A percentile compares a stretch with the other conserved stretches of the same genome.
These are phyloP conservation scores for Notarius quadriscutis DNA, from an alignment of 2,113 vertebrate species.

Conservation along the genomic window DNA sequence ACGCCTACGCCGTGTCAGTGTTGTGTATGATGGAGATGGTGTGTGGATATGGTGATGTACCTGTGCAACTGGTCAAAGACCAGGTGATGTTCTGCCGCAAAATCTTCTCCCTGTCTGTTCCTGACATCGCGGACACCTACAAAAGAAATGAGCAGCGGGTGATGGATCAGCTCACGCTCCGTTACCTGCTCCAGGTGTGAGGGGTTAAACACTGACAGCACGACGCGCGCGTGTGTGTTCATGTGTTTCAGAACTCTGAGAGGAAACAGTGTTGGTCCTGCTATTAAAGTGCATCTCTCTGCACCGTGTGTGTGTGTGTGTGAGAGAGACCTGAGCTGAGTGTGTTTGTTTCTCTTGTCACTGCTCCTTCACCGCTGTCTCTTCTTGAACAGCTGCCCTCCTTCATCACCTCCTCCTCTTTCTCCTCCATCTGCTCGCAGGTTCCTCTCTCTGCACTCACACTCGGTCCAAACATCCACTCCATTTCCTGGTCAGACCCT, in stretches of 20 bases:
- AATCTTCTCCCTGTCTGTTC: slow-evolving; percentile 13
- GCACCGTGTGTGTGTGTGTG: not conserved
- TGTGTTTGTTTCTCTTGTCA: not conserved
- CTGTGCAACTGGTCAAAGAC: slow-evolving; percentile 33
- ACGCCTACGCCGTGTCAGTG: not conserved
- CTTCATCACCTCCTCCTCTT: slow-evolving; percentile 24
- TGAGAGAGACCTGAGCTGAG: not conserved
- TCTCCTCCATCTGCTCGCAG: not conserved
- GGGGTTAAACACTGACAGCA: not conserved
- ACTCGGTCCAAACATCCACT: not conserved
- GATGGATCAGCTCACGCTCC: not conserved
- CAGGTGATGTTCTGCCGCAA: slow-evolving; percentile 1
- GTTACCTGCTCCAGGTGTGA: not conserved
- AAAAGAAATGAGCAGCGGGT: not conserved
- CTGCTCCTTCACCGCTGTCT: slow-evolving; percentile 18
- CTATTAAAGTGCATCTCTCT: not conserved
- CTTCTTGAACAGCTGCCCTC: not conserved
- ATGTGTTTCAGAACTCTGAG: not conserved
- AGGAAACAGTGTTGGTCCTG: not conserved
- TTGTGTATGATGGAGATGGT: not conserved
- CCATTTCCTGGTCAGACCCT: not conserved
- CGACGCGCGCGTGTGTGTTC: not conserved
- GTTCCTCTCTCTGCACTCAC: slow-evolving; percentile 7
- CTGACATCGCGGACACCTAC: not conserved
- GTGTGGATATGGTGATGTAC: slow-evolving; percentile 7